Evolutionary conservation across 2,888 invertebrate genomes (phyloP).

Genomic region (Caenorhabditis doughertyi): DNA sequence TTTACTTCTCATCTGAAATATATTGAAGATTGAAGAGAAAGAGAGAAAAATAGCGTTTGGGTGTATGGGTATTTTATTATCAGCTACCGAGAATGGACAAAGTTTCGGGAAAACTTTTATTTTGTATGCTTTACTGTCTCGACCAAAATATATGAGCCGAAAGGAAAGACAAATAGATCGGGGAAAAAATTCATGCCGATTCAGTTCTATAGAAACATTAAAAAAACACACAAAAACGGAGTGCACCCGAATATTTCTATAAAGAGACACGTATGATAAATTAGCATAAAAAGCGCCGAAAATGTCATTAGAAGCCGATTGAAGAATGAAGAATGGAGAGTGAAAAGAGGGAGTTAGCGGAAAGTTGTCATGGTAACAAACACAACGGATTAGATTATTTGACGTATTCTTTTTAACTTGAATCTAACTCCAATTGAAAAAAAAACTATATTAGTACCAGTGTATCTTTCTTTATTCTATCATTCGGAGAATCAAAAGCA

Average conservation of each 20-base stretch:
- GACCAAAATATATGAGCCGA: too few relatives aligned
- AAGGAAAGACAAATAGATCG: not conserved
- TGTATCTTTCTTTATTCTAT: too few relatives aligned
- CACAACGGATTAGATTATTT: slow-evolving; percentile 28
- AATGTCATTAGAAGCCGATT: not conserved
- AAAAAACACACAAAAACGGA: not conserved
- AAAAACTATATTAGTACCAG: too few relatives aligned
- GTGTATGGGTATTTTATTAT: too few relatives aligned
- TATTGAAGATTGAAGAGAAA: not conserved
- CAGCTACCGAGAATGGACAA: not conserved
- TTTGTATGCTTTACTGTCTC: too few relatives aligned
- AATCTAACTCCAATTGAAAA: not conserved
- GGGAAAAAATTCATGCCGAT: not conserved
- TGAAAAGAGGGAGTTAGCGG: not conserved
- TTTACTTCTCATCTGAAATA: slow-evolving; percentile 53
- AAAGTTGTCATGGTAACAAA: slow-evolving; percentile 28
- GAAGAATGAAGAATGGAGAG: not conserved
- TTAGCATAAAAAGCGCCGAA: not conserved
- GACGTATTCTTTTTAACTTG: not conserved
- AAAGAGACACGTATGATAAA: not conserved
- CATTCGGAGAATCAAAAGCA: too few relatives aligned
- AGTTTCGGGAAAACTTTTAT: not conserved
- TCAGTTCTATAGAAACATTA: slow-evolving; percentile 16
- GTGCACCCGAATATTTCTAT: not conserved
- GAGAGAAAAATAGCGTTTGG: not conserved